Percentiles rank a stretch among this genome's conserved stretches.
Evolutionary conservation across 1,140 invertebrate species (phyloP).

Genomic region (Philopotamus ludificatus): DNA sequence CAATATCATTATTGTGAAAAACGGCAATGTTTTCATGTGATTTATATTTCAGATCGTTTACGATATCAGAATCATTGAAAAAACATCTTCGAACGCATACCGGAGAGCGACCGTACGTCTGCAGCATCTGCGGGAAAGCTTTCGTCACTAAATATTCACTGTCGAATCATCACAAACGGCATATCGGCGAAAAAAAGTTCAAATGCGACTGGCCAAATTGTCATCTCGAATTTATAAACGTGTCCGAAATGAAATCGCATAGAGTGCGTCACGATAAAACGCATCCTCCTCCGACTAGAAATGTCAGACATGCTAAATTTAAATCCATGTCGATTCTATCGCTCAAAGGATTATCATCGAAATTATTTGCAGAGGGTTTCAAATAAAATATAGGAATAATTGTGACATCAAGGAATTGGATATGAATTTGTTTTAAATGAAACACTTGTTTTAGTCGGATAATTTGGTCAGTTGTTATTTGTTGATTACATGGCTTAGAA

Average conservation of each 20-base stretch:
- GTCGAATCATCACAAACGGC: slow-evolving; percentile 35
- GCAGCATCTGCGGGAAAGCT: slow-evolving; percentile 29
- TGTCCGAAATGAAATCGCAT: slow-evolving; percentile 32
- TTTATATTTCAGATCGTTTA: slow-evolving; percentile 29
- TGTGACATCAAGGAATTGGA: too few species aligned
- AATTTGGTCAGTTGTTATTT: too few species aligned
- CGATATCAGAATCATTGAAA: slow-evolving; percentile 35
- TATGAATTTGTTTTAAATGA: too few species aligned
- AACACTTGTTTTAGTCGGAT: too few species aligned
- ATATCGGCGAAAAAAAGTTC: slow-evolving; percentile 30
- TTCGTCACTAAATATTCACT: slow-evolving; percentile 37
- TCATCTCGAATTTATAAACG: slow-evolving; percentile 13
- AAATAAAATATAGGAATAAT: too few species aligned
- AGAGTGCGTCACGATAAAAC: slow-evolving; percentile 22
- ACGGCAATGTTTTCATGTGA: background rate
- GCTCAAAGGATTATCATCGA: background rate
- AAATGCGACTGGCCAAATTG: slow-evolving; percentile 29
- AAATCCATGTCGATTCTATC: background rate
- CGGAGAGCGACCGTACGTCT: slow-evolving; percentile 33
- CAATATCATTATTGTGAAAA: slow-evolving; percentile 7
- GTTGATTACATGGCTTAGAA: too few species aligned
- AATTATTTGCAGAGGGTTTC: background rate
- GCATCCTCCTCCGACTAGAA: background rate
- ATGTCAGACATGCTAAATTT: background rate
- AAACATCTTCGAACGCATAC: slow-evolving; percentile 37